These are phyloP conservation scores for Antechinus stuartii DNA, from an alignment of 2,113 vertebrate species.

Conservation along the genomic window DNA sequence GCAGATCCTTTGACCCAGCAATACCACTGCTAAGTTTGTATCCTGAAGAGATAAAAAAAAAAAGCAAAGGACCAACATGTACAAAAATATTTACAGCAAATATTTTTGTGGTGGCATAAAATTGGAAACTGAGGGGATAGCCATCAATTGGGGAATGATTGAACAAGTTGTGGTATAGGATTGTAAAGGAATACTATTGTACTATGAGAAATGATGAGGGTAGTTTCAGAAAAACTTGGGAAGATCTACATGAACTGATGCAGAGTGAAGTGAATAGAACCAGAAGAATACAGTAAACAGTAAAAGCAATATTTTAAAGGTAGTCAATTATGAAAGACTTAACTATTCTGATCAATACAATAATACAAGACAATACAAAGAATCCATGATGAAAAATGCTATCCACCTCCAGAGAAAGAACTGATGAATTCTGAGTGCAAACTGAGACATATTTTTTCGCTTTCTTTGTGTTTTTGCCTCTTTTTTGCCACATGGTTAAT, in stretches of 20 bases:
- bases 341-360: neutral
- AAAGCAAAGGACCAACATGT: neutral
- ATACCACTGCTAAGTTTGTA: neutral
- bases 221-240: neutral
- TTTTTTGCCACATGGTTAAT: neutral
- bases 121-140: neutral
- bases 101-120: neutral
- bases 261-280: neutral
- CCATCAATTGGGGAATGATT: neutral
- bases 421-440: too few species aligned
- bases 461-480: neutral
- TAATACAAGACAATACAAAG: too few species aligned
- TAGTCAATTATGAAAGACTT: neutral
- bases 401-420: too few species aligned
- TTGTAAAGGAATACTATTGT: neutral
- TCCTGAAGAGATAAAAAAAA: neutral
- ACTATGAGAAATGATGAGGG: neutral
- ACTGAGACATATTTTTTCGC: too few species aligned
- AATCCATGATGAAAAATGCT: too few species aligned
- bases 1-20: too few species aligned
- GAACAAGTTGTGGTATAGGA: neutral
- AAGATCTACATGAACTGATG: neutral
- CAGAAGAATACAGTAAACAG: neutral
- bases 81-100: neutral
- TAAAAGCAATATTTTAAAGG: neutral